These are phyloP conservation scores for Caranx ignobilis DNA, from an alignment of 2,113 vertebrate genomes.

Conservation along the genomic window DNA sequence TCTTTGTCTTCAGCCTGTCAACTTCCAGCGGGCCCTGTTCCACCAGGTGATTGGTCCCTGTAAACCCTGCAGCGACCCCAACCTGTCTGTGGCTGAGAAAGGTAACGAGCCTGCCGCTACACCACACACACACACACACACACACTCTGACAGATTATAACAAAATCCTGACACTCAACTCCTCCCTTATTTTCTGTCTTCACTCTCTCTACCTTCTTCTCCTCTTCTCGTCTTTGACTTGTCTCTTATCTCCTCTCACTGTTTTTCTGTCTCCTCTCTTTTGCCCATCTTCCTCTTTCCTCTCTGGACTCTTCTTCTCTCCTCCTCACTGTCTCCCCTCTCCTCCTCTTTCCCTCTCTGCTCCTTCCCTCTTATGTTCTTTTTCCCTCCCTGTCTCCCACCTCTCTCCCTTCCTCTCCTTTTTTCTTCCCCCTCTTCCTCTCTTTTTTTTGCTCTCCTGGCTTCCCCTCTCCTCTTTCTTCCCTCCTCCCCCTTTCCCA, in stretches of 20 bases:
- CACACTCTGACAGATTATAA: background rate
- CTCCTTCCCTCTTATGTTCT: no score
- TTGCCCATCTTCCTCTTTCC: no score
- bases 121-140: background rate
- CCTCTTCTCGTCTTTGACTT: no score
- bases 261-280: background rate
- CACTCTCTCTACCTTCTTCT: no score
- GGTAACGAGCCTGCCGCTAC: slow-evolving; percentile 76
- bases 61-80: slow-evolving; percentile 98
- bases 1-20: slow-evolving; percentile 84
- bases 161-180: background rate
- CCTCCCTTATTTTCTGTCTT: no score
- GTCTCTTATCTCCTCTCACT: no score
- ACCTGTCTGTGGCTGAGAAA: slow-evolving; percentile 97
- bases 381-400: no score
- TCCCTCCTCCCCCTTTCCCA: no score
- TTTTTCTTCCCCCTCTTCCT: background rate
- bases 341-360: no score
- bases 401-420: no score
- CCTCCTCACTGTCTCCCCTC: no score
- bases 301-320: background rate
- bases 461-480: slow-evolving; percentile 1
- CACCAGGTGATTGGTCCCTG: slow-evolving; percentile 97
- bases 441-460: background rate
- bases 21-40: slow-evolving; percentile 93